These are phyloP conservation scores for Apus apus DNA, from an alignment of 2,113 vertebrate species.

Conservation along the genomic window DNA sequence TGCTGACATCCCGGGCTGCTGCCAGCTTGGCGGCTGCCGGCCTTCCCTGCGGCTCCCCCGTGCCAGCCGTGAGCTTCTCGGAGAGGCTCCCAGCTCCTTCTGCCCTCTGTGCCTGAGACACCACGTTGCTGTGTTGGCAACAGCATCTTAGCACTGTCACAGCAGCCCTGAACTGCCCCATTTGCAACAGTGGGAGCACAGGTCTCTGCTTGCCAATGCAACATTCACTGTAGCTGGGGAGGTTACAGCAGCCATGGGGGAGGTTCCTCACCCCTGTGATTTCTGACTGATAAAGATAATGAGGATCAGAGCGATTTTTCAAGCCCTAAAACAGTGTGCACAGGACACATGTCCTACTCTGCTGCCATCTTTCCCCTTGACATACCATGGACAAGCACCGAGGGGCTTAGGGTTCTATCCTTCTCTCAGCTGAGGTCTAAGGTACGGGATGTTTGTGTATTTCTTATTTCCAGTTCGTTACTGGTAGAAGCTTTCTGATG, in stretches of 20 bases:
- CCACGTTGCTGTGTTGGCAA: background rate
- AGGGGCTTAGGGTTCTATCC: background rate
- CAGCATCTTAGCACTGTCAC: fast-evolving
- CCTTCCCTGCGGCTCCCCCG: fast-evolving
- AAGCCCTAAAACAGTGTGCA: background rate
- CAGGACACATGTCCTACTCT: background rate
- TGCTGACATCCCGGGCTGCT: background rate
- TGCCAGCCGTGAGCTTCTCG: background rate
- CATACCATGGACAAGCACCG: background rate
- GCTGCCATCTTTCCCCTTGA: background rate
- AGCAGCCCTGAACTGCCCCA: background rate
- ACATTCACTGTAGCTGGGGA: too few species aligned
- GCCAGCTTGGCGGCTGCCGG: background rate
- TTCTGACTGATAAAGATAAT: background rate
- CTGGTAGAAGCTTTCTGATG: background rate
- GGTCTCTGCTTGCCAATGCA: background rate
- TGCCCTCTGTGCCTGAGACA: background rate
- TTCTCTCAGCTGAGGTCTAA: background rate
- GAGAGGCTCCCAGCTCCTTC: background rate
- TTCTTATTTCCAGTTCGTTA: background rate
- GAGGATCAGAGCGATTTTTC: background rate
- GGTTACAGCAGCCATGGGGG: background rate
- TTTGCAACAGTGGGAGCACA: background rate
- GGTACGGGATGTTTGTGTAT: background rate
- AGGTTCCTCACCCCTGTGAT: background rate